Evolutionary conservation across 2,113 vertebrate genomes (phyloP).

Genomic region (Pao palembangensis): DNA sequence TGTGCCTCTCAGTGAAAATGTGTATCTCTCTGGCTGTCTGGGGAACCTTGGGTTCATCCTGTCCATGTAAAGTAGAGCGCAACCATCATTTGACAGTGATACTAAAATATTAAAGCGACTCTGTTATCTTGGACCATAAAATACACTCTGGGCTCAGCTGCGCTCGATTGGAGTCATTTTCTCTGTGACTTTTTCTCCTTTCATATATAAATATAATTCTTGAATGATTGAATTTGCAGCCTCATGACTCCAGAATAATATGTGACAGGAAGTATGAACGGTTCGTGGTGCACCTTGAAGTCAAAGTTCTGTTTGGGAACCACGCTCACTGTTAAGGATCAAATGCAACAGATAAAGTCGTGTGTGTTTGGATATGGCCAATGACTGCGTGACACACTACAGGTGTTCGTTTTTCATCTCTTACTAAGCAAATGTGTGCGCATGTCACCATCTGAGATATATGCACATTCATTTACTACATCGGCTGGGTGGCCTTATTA

Average conservation of each 20-base stretch:
- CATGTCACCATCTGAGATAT: constrained; percentile 59
- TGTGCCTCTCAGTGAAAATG: constrained; percentile 50
- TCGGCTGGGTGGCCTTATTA: constrained; percentile 72
- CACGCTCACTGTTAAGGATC: constrained; percentile 6
- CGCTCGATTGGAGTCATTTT: constrained; percentile 14
- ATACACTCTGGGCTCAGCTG: constrained; percentile 9
- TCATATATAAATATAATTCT: neutral
- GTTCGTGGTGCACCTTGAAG: constrained; percentile 9
- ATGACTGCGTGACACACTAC: constrained; percentile 37
- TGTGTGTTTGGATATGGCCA: constrained; percentile 20
- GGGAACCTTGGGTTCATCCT: constrained; percentile 53
- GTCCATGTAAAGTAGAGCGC: constrained; percentile 55
- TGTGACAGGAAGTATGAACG: neutral
- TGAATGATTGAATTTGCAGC: neutral
- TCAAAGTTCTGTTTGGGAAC: constrained; percentile 6
- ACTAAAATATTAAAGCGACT: constrained; percentile 47
- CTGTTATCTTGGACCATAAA: constrained; percentile 31
- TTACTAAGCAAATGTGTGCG: constrained; percentile 65
- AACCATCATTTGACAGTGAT: constrained; percentile 44
- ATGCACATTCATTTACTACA: constrained; percentile 67
- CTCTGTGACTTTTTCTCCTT: neutral
- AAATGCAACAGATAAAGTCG: neutral
- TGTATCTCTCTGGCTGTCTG: constrained; percentile 33
- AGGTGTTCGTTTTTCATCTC: constrained; percentile 32
- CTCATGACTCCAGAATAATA: too few species aligned